Conservation (phyloP, 1,140 invertebrate species). For the Drosophila mauritiana region DNA sequence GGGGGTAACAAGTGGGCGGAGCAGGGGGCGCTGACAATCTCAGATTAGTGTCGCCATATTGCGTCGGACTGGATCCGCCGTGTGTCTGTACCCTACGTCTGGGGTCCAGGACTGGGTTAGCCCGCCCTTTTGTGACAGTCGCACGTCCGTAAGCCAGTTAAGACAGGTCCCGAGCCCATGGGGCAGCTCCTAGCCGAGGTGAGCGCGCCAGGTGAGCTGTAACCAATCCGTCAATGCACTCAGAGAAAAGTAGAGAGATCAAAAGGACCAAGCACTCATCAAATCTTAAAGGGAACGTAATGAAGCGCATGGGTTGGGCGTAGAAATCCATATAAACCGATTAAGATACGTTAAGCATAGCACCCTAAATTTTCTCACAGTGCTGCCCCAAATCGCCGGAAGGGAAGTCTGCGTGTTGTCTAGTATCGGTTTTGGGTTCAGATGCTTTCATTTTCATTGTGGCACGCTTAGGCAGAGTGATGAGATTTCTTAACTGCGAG, state of each 20-base stretch:
- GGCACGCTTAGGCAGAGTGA: constrained; percentile 36
- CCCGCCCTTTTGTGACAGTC: constrained; percentile 19
- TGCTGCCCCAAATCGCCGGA: constrained; percentile 12
- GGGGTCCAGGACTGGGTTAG: constrained; percentile 3
- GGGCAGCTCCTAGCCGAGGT: constrained; percentile 4
- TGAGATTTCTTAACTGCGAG: constrained; percentile 46
- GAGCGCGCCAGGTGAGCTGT: constrained; percentile 20
- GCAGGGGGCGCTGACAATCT: constrained; percentile 22
- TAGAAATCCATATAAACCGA: too few species aligned
- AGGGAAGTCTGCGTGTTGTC: constrained; percentile 38
- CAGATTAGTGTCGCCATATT: constrained; percentile 59
- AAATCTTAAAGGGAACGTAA: neutral
- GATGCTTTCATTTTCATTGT: constrained; percentile 31
- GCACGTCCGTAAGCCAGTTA: constrained; percentile 47
- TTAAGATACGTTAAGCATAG: too few species aligned
- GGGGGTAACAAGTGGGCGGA: neutral
- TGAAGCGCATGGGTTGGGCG: too few species aligned
- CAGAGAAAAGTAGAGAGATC: neutral
- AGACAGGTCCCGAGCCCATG: constrained; percentile 29
- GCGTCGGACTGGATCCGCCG: constrained; percentile 27
- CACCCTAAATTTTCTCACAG: constrained; percentile 14
- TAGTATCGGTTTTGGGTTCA: constrained; percentile 36
- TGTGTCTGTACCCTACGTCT: constrained; percentile 9
- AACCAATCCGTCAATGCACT: constrained; percentile 30
- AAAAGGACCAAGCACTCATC: too few species aligned